Percentiles rank a stretch among this genome's conserved stretches.
Evolutionary conservation across 2,113 vertebrate genomes (phyloP).

Genomic region (Lipotes vexillifer): DNA sequence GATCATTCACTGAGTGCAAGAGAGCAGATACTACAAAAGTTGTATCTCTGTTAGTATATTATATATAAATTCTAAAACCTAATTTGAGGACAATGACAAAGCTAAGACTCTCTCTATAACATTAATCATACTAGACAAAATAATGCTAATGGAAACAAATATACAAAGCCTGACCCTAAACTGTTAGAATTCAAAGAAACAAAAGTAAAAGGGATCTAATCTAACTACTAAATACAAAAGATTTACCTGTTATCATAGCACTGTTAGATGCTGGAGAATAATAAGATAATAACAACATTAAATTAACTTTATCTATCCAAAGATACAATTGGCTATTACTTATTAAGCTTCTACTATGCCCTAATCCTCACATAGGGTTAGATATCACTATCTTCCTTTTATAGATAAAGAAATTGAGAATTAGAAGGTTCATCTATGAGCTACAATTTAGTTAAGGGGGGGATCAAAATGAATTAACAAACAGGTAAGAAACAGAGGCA

Average conservation of each 20-base stretch:
- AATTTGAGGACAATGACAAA: constrained; percentile 35
- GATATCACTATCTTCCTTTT: background rate
- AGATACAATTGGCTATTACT: background rate
- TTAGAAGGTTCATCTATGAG: background rate
- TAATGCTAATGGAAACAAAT: background rate
- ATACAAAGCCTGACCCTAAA: background rate
- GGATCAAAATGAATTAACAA: background rate
- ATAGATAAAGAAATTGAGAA: constrained; percentile 2
- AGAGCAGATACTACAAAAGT: background rate
- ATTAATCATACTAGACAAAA: background rate
- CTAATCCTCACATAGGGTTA: background rate
- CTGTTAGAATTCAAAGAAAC: constrained; percentile 6
- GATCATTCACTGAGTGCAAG: background rate
- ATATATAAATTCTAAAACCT: background rate
- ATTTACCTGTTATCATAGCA: background rate
- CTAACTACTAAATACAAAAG: background rate
- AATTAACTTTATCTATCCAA: background rate
- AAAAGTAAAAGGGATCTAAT: background rate
- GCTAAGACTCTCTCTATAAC: background rate
- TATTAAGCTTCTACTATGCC: background rate
- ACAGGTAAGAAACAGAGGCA: background rate
- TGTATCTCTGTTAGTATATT: background rate
- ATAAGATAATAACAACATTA: background rate
- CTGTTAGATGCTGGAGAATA: background rate
- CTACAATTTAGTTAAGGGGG: background rate